These are phyloP conservation scores for Columba guinea DNA, from an alignment of 2,797 vertebrate species.

Conservation along the genomic window DNA sequence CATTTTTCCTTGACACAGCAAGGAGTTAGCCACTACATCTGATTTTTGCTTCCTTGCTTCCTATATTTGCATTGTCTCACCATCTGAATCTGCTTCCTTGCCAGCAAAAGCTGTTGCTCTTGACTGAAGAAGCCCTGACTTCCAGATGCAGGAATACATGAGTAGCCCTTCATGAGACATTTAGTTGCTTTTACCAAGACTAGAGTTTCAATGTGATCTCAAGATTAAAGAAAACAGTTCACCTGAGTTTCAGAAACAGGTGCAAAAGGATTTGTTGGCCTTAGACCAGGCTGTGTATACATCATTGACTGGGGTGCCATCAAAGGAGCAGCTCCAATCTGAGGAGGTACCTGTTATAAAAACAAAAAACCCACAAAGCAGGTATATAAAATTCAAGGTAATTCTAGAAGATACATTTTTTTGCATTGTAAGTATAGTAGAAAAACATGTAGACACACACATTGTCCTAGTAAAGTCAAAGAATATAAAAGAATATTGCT, in stretches of 20 bases:
- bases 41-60: background rate
- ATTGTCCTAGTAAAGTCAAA: rapidly evolving
- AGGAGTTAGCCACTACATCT: background rate
- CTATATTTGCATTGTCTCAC: background rate
- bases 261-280: conserved; percentile 87
- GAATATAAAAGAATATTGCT: too few relatives aligned
- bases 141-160: background rate
- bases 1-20: background rate
- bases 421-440: background rate
- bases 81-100: background rate
- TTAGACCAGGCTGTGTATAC: conserved; percentile 87
- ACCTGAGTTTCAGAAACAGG: conserved; percentile 89
- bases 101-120: background rate
- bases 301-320: conserved; percentile 88
- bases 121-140: background rate
- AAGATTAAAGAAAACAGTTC: conserved; percentile 20
- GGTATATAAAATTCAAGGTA: background rate
- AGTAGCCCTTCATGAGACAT: background rate
- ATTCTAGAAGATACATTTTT: background rate
- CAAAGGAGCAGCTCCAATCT: conserved; percentile 84
- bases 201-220: background rate
- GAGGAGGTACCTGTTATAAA: conserved; percentile 81
- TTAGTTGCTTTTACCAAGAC: background rate
- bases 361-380: background rate
- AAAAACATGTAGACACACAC: background rate